phyloP scores from a whole-genome alignment of 2,797 vertebrate genomes.

The Myoxocephalus aenaeus region DNA sequence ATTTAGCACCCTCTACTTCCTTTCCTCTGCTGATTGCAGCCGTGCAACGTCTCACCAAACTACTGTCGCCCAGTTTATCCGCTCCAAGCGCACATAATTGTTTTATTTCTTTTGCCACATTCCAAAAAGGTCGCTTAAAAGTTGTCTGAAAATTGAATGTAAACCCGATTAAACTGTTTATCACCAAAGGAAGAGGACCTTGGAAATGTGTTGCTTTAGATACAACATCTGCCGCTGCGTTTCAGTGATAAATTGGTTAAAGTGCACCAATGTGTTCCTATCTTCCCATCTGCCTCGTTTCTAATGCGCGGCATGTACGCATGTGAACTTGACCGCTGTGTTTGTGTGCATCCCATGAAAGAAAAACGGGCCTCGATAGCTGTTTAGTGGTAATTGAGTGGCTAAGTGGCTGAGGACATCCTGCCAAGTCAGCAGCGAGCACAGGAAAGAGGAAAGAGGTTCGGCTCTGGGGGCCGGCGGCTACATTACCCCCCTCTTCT shows the following conservation, averaged over 20 bases:
- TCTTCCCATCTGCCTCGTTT: not conserved
- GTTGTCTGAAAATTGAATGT: too few relatives aligned
- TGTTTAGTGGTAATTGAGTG: constrained; percentile 56
- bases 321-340: constrained; percentile 19
- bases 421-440: constrained; percentile 65
- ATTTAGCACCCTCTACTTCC: too few relatives aligned
- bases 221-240: too few relatives aligned
- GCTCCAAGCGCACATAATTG: too few relatives aligned
- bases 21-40: too few relatives aligned
- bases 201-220: too few relatives aligned
- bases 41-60: too few relatives aligned
- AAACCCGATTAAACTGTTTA: not conserved
- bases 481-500: constrained; percentile 45
- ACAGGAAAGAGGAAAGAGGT: constrained; percentile 54
- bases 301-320: not conserved
- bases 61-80: too few relatives aligned
- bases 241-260: too few relatives aligned
- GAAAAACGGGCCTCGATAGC: constrained; percentile 17
- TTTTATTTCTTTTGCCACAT: too few relatives aligned
- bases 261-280: not conserved
- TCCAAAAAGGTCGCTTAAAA: not conserved
- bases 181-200: not conserved
- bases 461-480: constrained; percentile 43
- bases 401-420: constrained; percentile 63
- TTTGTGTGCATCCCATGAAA: constrained; percentile 7